Conservation (phyloP, 2,113 vertebrate genomes). For the Dromaius novaehollandiae region DNA sequence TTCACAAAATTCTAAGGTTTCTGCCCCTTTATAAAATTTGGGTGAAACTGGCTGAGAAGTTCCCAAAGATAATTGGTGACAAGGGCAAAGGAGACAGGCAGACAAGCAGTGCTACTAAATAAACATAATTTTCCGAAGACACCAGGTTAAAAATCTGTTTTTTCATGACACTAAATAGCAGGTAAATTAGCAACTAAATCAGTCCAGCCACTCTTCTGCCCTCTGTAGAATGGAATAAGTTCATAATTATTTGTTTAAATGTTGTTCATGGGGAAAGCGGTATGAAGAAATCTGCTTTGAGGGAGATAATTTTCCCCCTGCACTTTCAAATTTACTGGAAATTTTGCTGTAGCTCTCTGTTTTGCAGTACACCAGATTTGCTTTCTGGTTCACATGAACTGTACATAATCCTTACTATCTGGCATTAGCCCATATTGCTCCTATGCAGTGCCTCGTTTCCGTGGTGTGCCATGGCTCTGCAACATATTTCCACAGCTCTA, state of each 20-base stretch:
- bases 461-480: background rate
- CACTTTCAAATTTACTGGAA: background rate
- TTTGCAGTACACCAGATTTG: background rate
- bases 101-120: background rate
- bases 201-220: background rate
- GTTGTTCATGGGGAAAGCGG: background rate
- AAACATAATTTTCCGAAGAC: background rate
- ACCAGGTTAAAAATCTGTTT: background rate
- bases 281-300: background rate
- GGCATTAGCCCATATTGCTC: background rate
- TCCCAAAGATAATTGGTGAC: background rate
- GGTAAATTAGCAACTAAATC: background rate
- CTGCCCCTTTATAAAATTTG: background rate
- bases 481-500: background rate
- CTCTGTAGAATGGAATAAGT: background rate
- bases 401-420: background rate
- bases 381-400: background rate
- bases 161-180: background rate
- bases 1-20: background rate
- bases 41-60: background rate
- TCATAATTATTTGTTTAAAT: background rate
- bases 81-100: background rate
- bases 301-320: background rate
- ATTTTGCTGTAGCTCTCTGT: background rate
- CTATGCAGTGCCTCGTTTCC: accelerated